Evolutionary conservation across 2,888 invertebrate species (phyloP).

Genomic region (Piscicola geometra): DNA sequence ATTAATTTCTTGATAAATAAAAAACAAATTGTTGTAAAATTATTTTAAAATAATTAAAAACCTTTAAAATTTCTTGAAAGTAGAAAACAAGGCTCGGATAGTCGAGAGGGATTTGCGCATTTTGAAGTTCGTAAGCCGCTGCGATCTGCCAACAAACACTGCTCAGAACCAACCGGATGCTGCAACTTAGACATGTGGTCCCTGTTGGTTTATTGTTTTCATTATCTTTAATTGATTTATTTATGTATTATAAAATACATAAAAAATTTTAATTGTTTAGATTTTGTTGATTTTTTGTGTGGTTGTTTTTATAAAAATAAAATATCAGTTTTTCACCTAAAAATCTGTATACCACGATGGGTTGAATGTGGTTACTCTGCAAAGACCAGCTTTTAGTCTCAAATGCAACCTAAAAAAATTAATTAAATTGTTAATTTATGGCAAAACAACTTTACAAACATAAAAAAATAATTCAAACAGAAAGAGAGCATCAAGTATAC

Average conservation of each 20-base stretch:
- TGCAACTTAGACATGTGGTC: constrained; percentile 45
- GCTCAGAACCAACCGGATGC: constrained; percentile 43
- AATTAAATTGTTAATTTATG: no score
- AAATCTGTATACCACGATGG: not conserved
- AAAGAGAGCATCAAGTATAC: not conserved
- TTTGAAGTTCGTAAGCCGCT: constrained; percentile 38
- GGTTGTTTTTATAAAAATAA: no score
- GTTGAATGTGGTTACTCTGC: not conserved
- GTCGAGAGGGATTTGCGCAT: constrained; percentile 41
- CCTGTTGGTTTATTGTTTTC: constrained; percentile 37
- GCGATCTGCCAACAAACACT: constrained; percentile 46
- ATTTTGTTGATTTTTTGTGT: no score
- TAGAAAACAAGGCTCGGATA: constrained; percentile 42
- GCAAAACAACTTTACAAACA: not conserved
- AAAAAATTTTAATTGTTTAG: no score
- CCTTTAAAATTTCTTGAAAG: constrained; percentile 43
- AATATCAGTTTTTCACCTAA: not conserved
- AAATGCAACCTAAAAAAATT: not conserved
- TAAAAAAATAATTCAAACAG: not conserved
- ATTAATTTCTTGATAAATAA: not conserved
- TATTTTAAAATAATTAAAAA: constrained; percentile 28
- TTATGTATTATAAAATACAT: no score
- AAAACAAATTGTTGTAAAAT: not conserved
- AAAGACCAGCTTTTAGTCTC: not conserved
- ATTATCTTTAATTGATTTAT: no score